Evolutionary conservation across 1,140 invertebrate species (phyloP), one percentile per base, ranked within the genome.

Genomic region (Cotesia glomerata): DNA sequence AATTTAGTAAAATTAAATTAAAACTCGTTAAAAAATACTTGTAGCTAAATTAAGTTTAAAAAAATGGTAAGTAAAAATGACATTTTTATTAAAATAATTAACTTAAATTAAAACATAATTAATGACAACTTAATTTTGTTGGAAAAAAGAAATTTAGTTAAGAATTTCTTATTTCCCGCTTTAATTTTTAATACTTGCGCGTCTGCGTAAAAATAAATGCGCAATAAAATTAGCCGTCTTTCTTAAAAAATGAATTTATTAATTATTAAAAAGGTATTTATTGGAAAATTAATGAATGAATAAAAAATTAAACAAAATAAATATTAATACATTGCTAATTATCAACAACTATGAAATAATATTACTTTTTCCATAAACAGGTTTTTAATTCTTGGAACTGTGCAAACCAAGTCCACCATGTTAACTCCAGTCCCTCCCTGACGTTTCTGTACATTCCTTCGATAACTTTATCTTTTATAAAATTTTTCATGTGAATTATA

Each of bases 301-400:
- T 7, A 45, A 2, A 45, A 5, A 45, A 45, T 45, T 45, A 5
- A 26, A 45, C 11, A 45, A 45, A 45, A 8, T 9, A 45, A 45
- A 45, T 9, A 11, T 11, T 7, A 45, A 45, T 45, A 45, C 5
- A 9, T 11, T 45, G 0, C 39, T 45, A 45, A 9, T 45, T 45
- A 45, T 7, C 7, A 32, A 62, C 34, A 34, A 34, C 1, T 18
- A n/a, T 14, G 34, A 32, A 64, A 64, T 64, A 34, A 62, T 45
- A 8, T 16, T 64, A 64, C 5, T 45, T 64, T 35, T 32, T 66
- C 39, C n/a, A n/a, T 11, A 13, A 51, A 35, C 16, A 66, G 52
- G 68, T 69, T 32, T 26, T 18, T 14, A 69, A 61, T 69, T 61
- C 51, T 68, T 16, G 34, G 52, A 68, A 68, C 3, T 35, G 7